Base-by-base conservation (phyloP, 2,113 vertebrate species). In the Carlito syrichta region DNA sequence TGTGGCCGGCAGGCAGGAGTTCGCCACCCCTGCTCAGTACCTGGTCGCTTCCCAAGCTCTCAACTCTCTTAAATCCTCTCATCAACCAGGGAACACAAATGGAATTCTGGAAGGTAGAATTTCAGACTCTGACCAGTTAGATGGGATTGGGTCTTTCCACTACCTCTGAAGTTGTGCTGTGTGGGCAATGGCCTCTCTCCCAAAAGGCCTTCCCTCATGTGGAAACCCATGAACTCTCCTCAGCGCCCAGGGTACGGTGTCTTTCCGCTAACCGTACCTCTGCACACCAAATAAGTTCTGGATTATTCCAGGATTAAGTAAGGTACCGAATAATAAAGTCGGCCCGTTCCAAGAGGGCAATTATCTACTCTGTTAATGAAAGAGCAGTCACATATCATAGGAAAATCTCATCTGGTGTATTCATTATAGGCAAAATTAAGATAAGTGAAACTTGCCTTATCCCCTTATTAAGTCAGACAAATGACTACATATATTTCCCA, bases 321-420 rank as follows among this genome's bases (percentile, higher is more conserved):
- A 91, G 62, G 91, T 88, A 54, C 91, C 93, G 78, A 96, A 95
- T 96, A 76, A 94, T 93, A 96, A 95, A 96, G 86, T 86, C 48
- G 17, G 91, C 86, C 96, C 74, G 86, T 96, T 98, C 86, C 93
- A 86, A 90, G 91, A 97, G 94, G 74, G 83, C 96, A 97, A 97
- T 98, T 96, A 97, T 94, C 95, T 86, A 62, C 58, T 83, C 91
- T 93, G 97, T 96, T 98, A 97, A 98, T 97, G 96, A 97, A 95
- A 96, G 96, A 97, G 91, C 91, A 84, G 96, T 86, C 97, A 97
- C 97, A 97, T 97, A 96, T 98, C 96, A 98, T 45, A 95, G 93
- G 91, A 95, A 96, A 96, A 95, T 94, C 92, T 96, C 96, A 91
- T 97, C 96, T 91, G 79, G 50, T 96, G 43, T 93, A 90, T 97